Base-by-base conservation (phyloP, 2,888 invertebrate species). In the Andrena chrysosceles region DNA sequence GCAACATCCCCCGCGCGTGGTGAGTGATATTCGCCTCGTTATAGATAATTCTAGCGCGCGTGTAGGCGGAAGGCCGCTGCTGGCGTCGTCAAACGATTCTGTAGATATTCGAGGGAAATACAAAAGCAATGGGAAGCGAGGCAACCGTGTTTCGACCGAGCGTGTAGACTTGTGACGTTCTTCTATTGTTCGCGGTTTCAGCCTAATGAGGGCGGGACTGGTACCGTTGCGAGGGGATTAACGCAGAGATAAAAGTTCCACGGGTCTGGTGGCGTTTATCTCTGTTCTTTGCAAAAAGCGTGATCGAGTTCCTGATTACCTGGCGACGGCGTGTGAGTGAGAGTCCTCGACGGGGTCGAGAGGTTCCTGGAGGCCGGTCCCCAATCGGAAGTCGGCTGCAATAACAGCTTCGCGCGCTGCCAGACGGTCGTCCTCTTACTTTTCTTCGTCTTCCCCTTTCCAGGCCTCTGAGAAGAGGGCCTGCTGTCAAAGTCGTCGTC, bases 361-460 rank as follows among this genome's bases (percentile, higher is more conserved):
- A 90, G 87, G 68, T 93, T 93, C 69, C 90, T 87, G 2, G 94
- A 93, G 0, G 95, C 95, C 0, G 95, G 96, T 54, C 97, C 96
- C 97, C 97, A 97, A 85, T 96, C 96, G 2, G 95, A 95, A 0
- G 96, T 96, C 0, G 97, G 97, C 26, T 96, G 96, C 2, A 97
- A 91, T 54, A 97, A 94, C 67, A 95, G 94, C 35, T 95, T 95
- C 1, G 96, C 95, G 93, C 92, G 88, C 20, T 81, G 72, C 91
- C 91, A 92, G 23, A 93, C 69, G 26, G 66, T 89, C 56, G 83
- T 83, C 1, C 83, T 81, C n/a, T 73, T 87, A 13, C 67, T 83
- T 72, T 67, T 82, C 16, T 74, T 83, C 31, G 64, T 33, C 77
- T 81, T 76, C 77, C 86, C 52, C 35, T 83, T 87, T 7, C 84